Conservation (phyloP, 2,113 vertebrate species). For the Crotalus tigris region DNA sequence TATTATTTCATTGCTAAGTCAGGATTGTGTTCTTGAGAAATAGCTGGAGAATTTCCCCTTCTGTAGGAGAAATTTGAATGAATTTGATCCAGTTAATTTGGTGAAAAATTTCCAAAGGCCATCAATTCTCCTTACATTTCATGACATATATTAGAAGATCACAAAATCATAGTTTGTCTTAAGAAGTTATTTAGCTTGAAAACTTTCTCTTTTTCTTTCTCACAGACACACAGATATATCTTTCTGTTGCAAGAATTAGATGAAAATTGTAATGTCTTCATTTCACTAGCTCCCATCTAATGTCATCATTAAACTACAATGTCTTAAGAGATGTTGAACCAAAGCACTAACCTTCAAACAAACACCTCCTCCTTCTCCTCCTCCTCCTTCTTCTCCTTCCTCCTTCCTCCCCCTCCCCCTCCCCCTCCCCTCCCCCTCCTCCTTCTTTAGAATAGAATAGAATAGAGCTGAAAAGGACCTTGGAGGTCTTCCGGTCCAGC, state of each 20-base stretch:
- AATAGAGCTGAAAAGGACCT: no score
- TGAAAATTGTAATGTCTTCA: neutral
- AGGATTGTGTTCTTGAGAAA: neutral
- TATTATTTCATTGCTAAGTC: neutral
- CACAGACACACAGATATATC: neutral
- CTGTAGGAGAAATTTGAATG: neutral
- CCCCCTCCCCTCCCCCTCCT: neutral
- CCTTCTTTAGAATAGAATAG: no score
- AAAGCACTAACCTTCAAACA: neutral
- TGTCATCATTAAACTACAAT: neutral
- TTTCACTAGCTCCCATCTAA: neutral
- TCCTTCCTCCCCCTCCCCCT: no score
- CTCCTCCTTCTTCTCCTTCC: no score
- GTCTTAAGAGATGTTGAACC: neutral
- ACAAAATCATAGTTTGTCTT: neutral
- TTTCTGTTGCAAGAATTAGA: neutral
- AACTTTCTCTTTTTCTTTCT: neutral
- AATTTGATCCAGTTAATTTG: neutral
- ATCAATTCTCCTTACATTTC: neutral
- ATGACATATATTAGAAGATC: neutral
- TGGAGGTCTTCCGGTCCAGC: no score
- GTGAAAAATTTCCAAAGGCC: no score
- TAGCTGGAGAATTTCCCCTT: neutral
- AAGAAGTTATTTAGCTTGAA: neutral
- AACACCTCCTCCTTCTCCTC: neutral